Conservation (phyloP, 2,113 vertebrate species). For the Miniopterus natalensis region DNA sequence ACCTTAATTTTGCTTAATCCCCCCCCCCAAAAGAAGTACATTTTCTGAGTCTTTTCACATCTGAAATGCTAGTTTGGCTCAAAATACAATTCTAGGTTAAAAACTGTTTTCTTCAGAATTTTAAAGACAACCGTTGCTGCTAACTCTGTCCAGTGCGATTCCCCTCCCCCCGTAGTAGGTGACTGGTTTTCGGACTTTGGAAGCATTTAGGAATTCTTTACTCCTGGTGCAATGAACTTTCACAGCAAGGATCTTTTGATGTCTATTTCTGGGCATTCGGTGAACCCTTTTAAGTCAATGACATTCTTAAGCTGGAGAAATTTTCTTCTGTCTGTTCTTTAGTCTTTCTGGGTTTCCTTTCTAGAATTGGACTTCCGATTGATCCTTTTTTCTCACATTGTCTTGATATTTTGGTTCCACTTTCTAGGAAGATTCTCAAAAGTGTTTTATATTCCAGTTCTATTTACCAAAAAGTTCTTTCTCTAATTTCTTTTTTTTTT, state of each 20-base stretch:
- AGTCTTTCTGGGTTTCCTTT: conserved; percentile 41
- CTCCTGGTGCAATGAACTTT: neutral
- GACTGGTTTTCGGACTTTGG: conserved; percentile 11
- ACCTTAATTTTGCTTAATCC: neutral
- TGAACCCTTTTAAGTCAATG: conserved; percentile 22
- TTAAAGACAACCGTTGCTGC: neutral
- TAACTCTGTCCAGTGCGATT: neutral
- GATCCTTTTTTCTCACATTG: neutral
- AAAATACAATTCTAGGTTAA: conserved; percentile 18
- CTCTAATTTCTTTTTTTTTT: neutral
- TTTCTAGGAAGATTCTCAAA: neutral
- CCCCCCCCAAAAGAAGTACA: neutral
- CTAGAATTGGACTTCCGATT: neutral
- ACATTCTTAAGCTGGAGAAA: neutral
- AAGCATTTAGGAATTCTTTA: neutral
- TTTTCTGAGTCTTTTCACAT: neutral
- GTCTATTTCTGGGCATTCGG: neutral
- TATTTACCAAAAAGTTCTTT: conserved; percentile 22
- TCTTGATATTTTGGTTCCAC: neutral
- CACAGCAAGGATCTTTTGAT: neutral
- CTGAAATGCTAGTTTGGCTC: neutral
- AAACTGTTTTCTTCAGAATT: neutral
- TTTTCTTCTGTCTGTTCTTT: neutral
- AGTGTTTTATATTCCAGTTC: conserved; percentile 27
- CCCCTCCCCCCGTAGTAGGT: neutral